Evolutionary conservation across 2,113 vertebrate genomes (phyloP).

Genomic region (Psettodes erumei): DNA sequence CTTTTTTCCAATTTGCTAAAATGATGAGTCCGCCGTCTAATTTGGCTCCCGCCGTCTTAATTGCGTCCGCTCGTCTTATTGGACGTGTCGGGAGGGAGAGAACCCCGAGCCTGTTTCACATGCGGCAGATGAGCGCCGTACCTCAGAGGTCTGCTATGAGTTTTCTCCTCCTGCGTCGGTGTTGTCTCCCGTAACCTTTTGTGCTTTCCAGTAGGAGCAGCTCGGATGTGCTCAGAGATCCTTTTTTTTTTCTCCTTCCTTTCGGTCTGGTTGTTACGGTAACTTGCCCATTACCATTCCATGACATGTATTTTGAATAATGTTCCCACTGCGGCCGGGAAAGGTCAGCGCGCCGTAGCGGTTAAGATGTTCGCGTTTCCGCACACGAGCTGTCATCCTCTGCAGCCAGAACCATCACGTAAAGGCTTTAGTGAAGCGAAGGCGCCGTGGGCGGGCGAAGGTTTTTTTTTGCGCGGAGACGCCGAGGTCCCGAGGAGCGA

Average conservation of each 20-base stretch:
- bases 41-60: neutral
- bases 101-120: neutral
- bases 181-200: neutral
- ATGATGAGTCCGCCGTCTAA: too few relatives aligned
- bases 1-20: neutral
- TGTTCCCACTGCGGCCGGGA: conserved; percentile 44
- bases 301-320: conserved; percentile 8
- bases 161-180: neutral
- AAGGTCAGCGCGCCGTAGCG: conserved; percentile 61
- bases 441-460: neutral
- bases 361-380: conserved; percentile 55
- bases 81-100: neutral
- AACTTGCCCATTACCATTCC: neutral
- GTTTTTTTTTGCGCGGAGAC: conserved; percentile 3
- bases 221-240: neutral
- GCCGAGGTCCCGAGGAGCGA: neutral
- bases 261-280: neutral
- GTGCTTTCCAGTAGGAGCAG: neutral
- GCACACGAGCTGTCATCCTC: conserved; percentile 49
- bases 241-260: neutral
- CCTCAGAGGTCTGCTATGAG: too few relatives aligned
- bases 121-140: too few relatives aligned
- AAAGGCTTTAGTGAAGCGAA: neutral
- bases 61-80: neutral
- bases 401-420: conserved; percentile 51